These are phyloP conservation scores for Drosophila eohydei DNA, from an alignment of 2,888 invertebrate species.

Conservation along the genomic window DNA sequence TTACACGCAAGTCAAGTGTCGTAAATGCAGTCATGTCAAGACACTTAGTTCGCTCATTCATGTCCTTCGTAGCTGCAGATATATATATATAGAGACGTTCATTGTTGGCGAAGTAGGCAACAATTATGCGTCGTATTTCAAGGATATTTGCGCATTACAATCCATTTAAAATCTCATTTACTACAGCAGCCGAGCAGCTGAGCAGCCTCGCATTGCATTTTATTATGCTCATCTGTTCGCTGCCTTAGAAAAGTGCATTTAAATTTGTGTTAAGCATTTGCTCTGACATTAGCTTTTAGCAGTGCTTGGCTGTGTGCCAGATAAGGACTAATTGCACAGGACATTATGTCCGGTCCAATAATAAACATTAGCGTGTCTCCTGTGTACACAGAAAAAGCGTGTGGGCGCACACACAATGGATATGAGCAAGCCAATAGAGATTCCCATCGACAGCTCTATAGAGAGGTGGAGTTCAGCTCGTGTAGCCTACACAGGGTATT, in stretches of 20 bases:
- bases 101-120: conserved; percentile 12
- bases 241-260: conserved; percentile 3
- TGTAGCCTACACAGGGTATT: neutral
- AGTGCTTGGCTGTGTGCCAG: conserved; percentile 6
- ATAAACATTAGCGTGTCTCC: conserved; percentile 28
- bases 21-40: conserved; percentile 33
- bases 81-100: neutral
- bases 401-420: neutral
- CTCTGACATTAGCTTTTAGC: conserved; percentile 32
- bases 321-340: conserved; percentile 40
- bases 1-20: conserved; percentile 14
- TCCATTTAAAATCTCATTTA: conserved; percentile 22
- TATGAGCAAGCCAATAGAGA: conserved; percentile 10
- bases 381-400: conserved; percentile 14
- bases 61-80: conserved; percentile 4
- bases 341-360: conserved; percentile 31
- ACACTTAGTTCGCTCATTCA: conserved; percentile 3
- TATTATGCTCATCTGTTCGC: neutral
- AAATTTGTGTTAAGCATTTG: conserved; percentile 18
- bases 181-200: conserved; percentile 2
- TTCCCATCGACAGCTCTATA: conserved; percentile 13
- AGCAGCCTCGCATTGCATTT: neutral
- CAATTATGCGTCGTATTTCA: conserved; percentile 20
- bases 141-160: conserved; percentile 17
- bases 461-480: neutral